Conservation (phyloP, 53 echinoderm and acorn worm species). For the Luidia sarsii region DNA sequence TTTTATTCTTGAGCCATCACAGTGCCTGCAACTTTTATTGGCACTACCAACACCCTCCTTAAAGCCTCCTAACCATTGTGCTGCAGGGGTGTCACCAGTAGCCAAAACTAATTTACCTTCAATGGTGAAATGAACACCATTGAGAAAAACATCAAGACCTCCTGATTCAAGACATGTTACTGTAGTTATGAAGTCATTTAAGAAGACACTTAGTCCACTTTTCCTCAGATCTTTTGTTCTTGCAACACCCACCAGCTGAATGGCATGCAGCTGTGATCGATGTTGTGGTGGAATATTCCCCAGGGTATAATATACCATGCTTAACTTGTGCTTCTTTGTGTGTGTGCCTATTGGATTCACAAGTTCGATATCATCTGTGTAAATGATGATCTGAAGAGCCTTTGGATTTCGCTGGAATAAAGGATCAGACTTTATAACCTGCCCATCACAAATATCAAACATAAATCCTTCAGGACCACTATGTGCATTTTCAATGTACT, state of each 20-base stretch:
- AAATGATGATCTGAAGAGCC: conserved; percentile 60
- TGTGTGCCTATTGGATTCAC: conserved; percentile 69
- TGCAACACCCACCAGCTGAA: conserved; percentile 68
- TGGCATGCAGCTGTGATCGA: conserved; percentile 57
- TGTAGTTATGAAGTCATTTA: conserved; percentile 49
- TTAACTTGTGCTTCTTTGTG: conserved; percentile 72
- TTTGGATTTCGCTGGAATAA: conserved; percentile 56
- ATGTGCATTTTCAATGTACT: conserved; percentile 42
- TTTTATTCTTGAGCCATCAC: conserved; percentile 43
- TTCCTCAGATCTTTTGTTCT: conserved; percentile 47
- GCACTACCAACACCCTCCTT: conserved; percentile 78
- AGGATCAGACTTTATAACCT: conserved; percentile 16
- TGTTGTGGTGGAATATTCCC: conserved; percentile 63
- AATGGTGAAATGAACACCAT: conserved; percentile 17
- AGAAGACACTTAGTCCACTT: conserved; percentile 8
- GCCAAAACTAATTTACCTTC: conserved; percentile 64
- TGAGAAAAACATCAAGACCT: conserved; percentile 44
- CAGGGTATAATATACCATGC: conserved; percentile 62
- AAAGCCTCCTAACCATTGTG: conserved; percentile 74
- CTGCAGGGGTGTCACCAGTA: conserved; percentile 71
- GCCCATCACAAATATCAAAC: conserved; percentile 67
- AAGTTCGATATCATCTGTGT: conserved; percentile 75
- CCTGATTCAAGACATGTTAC: conserved; percentile 51
- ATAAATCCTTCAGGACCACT: conserved; percentile 40
- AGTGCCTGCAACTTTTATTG: conserved; percentile 56